Conservation (phyloP, 2,113 vertebrate species). For the Eulemur macaco region DNA sequence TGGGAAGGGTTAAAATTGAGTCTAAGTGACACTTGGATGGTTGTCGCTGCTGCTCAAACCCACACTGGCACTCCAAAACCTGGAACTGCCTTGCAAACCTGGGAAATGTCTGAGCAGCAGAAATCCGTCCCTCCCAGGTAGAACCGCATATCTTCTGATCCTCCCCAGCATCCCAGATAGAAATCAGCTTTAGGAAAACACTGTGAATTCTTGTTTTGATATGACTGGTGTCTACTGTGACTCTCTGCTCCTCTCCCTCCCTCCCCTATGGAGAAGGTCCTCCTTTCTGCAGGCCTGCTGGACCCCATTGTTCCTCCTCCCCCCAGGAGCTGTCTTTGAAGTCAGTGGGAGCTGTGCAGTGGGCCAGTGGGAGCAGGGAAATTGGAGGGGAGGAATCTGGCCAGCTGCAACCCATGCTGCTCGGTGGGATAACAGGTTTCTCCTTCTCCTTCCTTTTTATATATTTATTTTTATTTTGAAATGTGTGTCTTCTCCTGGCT, state of each 20-base stretch:
- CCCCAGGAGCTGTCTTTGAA: constrained; percentile 26
- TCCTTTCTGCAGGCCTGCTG: neutral
- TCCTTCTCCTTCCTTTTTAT: neutral
- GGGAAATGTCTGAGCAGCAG: neutral
- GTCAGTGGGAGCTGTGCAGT: neutral
- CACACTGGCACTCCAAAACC: neutral
- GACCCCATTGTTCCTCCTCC: neutral
- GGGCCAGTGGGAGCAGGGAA: neutral
- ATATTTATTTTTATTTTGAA: constrained; percentile 31
- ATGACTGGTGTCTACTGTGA: neutral
- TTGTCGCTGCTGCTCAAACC: neutral
- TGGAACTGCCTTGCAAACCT: neutral
- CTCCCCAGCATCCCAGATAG: neutral
- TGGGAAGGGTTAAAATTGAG: neutral
- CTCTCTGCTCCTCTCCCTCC: neutral
- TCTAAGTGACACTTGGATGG: neutral
- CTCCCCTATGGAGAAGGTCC: neutral
- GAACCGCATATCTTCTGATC: neutral
- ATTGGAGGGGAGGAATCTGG: neutral
- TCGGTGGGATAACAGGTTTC: neutral
- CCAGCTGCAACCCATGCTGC: neutral
- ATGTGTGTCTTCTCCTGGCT: neutral
- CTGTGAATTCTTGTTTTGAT: neutral
- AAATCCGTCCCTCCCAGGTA: neutral
- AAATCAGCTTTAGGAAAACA: constrained; percentile 24